Conservation (phyloP, 2,797 vertebrate species). For the Gobionotothen gibberifrons region DNA sequence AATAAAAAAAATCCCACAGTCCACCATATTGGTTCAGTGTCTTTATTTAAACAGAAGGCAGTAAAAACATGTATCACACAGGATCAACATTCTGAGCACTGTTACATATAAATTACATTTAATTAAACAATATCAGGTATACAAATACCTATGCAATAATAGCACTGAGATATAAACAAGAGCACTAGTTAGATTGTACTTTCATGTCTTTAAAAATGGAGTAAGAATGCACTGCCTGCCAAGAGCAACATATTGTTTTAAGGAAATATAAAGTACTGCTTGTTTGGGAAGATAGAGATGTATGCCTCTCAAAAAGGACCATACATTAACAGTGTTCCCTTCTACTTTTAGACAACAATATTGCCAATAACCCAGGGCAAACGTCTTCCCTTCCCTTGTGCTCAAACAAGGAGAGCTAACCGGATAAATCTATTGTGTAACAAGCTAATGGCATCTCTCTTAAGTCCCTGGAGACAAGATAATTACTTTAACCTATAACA, state of each 20-base stretch:
- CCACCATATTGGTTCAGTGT: slow-evolving; percentile 36
- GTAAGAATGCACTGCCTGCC: neutral
- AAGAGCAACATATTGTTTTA: neutral
- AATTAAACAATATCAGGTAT: slow-evolving; percentile 12
- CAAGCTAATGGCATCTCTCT: slow-evolving; percentile 31
- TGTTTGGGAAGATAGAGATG: slow-evolving; percentile 2
- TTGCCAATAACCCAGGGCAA: neutral
- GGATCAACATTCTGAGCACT: slow-evolving; percentile 6
- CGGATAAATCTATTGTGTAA: slow-evolving; percentile 59
- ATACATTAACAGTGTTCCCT: neutral
- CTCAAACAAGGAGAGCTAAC: slow-evolving; percentile 21
- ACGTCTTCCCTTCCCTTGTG: slow-evolving; percentile 11
- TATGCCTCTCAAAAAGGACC: neutral
- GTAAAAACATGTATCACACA: slow-evolving; percentile 7
- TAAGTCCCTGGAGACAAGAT: neutral
- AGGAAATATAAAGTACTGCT: slow-evolving; percentile 3
- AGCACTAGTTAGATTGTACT: neutral
- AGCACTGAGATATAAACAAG: neutral
- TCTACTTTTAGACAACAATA: neutral
- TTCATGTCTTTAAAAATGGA: neutral
- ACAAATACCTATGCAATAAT: slow-evolving; percentile 17
- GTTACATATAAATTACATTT: slow-evolving; percentile 20
- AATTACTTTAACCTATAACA: neutral
- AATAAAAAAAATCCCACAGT: slow-evolving; percentile 42
- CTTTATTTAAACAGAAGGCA: slow-evolving; percentile 69